Conservation (phyloP, 2,797 vertebrate species). For the Tadarida brasiliensis region DNA sequence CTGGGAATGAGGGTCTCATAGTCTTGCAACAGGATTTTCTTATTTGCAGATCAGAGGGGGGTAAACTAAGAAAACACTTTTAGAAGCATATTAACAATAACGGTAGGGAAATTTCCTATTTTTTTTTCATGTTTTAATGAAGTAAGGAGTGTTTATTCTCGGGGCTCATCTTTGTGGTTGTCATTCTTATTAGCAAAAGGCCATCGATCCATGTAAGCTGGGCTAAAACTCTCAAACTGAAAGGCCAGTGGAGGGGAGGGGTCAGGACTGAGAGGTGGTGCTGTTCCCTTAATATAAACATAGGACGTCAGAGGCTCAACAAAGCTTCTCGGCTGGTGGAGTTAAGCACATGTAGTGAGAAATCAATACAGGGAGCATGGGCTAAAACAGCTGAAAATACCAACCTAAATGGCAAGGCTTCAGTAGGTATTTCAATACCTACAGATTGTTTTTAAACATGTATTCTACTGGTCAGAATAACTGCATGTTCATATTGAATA, state of each 20-base stretch:
- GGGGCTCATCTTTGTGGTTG: not conserved
- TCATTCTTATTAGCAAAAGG: not conserved
- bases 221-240: not conserved
- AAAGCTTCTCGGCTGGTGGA: not conserved
- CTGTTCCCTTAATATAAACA: not conserved
- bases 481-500: not conserved
- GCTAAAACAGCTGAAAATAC: not conserved
- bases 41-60: not conserved
- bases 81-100: not conserved
- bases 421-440: not conserved
- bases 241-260: not conserved
- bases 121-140: constrained; percentile 29
- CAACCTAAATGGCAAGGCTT: not conserved
- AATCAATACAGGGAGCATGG: accelerated
- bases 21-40: not conserved
- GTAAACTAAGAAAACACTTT: not conserved
- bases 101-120: not conserved
- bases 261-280: not conserved
- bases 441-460: not conserved
- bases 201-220: not conserved
- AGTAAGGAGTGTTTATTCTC: not conserved
- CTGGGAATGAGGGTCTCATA: not conserved
- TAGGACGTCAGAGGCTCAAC: not conserved
- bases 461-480: not conserved
- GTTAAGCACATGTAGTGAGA: not conserved